These are phyloP conservation scores for Aleiodes testaceus DNA, from an alignment of 2,888 invertebrate genomes.

Conservation along the genomic window DNA sequence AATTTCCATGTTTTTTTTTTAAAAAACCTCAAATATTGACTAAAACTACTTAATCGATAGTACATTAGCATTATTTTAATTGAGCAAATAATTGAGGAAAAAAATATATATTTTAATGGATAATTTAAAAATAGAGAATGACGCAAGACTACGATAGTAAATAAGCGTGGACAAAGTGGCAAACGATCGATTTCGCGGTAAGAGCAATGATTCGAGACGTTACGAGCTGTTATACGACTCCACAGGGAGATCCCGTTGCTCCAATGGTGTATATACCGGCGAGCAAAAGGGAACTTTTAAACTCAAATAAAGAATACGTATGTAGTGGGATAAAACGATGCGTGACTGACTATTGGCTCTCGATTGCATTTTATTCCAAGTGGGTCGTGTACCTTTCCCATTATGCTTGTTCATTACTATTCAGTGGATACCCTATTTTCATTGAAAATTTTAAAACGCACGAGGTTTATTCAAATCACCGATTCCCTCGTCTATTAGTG, in stretches of 20 bases:
- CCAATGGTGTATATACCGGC: neutral
- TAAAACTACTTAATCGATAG: neutral
- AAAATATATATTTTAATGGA: neutral
- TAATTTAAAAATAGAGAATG: conserved; percentile 5
- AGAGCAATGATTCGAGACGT: conserved; percentile 39
- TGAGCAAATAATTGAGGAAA: neutral
- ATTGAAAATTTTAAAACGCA: neutral
- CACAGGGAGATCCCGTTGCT: conserved; percentile 32
- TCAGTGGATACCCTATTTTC: conserved; percentile 5
- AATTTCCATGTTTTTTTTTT: too few species aligned
- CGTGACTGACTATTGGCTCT: conserved; percentile 29
- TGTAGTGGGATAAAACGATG: conserved; percentile 15
- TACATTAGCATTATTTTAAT: neutral
- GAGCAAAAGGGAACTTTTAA: too few species aligned
- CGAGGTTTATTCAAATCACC: neutral
- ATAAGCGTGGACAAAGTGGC: conserved; percentile 39
- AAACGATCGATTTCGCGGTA: conserved; percentile 34
- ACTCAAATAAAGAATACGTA: conserved; percentile 9
- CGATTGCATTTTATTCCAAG: conserved; percentile 20
- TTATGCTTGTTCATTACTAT: conserved; percentile 15
- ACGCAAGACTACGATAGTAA: conserved; percentile 24
- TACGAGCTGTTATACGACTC: conserved; percentile 34
- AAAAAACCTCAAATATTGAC: too few species aligned
- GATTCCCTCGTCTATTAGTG: too few species aligned
- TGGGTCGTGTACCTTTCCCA: conserved; percentile 26